These are phyloP conservation scores for Lutjanus argentimaculatus DNA, from an alignment of 2,797 vertebrate species.

Conservation along the genomic window DNA sequence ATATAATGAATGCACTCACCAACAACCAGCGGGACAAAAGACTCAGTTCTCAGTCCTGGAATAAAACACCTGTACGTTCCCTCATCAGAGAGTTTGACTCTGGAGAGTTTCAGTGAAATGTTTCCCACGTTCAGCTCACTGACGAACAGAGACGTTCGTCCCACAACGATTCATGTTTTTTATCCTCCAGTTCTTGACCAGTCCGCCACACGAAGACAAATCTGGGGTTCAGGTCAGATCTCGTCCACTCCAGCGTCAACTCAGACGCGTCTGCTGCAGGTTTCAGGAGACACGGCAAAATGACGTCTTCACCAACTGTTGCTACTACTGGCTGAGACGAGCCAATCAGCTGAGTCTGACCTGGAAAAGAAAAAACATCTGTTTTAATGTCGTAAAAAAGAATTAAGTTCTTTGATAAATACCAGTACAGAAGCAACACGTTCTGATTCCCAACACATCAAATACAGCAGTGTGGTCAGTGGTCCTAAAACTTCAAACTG, in stretches of 20 bases:
- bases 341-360: background rate
- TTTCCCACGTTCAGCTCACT: constrained; percentile 40
- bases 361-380: background rate
- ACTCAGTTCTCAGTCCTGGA: background rate
- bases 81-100: constrained; percentile 40
- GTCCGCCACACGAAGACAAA: constrained; percentile 1
- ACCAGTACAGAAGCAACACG: too few relatives aligned
- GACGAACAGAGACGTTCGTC: constrained; percentile 50
- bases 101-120: constrained; percentile 53
- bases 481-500: too few relatives aligned
- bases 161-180: constrained; percentile 1
- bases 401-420: too few relatives aligned
- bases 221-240: background rate
- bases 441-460: too few relatives aligned
- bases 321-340: constrained; percentile 5
- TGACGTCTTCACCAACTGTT: constrained; percentile 33
- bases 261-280: constrained; percentile 8
- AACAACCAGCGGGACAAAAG: background rate
- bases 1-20: constrained; percentile 9
- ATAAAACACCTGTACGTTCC: constrained; percentile 70
- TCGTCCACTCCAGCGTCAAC: constrained; percentile 53
- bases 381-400: too few relatives aligned
- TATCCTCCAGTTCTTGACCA: background rate
- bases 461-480: too few relatives aligned
- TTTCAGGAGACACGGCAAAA: constrained; percentile 10